These are phyloP conservation scores for Falco concolor DNA, from an alignment of 2,797 vertebrate species.

Conservation along the genomic window DNA sequence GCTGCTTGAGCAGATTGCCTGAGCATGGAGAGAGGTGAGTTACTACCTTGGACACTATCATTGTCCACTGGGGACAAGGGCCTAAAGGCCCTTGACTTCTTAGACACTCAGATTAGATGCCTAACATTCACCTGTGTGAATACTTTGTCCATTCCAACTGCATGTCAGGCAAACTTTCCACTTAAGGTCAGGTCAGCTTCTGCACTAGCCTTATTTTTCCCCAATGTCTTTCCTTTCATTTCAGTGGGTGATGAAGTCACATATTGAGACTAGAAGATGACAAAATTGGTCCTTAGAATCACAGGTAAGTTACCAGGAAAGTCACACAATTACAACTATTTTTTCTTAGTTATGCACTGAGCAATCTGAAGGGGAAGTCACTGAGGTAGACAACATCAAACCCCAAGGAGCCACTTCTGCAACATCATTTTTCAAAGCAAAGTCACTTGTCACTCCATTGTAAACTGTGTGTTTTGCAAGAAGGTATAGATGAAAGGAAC, in stretches of 20 bases:
- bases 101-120: background rate
- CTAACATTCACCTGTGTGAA: background rate
- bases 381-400: background rate
- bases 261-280: background rate
- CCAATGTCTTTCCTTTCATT: background rate
- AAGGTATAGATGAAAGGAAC: background rate
- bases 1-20: background rate
- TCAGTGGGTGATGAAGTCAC: background rate
- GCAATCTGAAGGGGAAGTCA: background rate
- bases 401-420: background rate
- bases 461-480: background rate
- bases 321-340: background rate
- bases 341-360: background rate
- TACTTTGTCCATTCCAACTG: background rate
- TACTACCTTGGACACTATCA: background rate
- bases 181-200: background rate
- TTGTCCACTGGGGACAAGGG: too few relatives aligned
- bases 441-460: background rate
- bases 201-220: background rate
- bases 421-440: background rate
- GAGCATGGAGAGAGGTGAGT: rapidly evolving
- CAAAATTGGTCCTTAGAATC: background rate
- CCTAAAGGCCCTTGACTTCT: background rate
- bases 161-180: background rate
- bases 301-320: background rate